These are phyloP conservation scores for Antennarius maculatus DNA, from an alignment of 2,797 vertebrate species.

Conservation along the genomic window DNA sequence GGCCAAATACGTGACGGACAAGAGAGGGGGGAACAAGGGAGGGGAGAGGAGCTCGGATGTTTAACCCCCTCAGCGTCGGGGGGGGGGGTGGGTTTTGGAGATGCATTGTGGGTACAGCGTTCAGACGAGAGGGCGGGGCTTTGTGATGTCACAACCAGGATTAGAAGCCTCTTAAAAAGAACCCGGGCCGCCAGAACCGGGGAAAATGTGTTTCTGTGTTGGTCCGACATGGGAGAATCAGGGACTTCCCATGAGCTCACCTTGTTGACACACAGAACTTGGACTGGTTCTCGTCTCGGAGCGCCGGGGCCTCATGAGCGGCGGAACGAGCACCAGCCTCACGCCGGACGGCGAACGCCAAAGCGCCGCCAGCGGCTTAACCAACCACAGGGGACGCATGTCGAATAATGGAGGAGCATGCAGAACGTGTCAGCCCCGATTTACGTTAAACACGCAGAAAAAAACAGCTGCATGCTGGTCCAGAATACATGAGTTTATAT, in stretches of 20 bases:
- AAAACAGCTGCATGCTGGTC: background rate
- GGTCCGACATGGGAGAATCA: conserved; percentile 75
- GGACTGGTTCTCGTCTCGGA: conserved; percentile 54
- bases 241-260: conserved; percentile 84
- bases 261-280: conserved; percentile 73
- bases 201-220: conserved; percentile 67
- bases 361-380: conserved; percentile 25
- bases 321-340: conserved; percentile 46
- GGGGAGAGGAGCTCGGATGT: conserved; percentile 29
- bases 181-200: conserved; percentile 57
- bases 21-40: conserved; percentile 56
- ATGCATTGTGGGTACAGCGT: conserved; percentile 88
- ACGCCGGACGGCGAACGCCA: conserved; percentile 14
- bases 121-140: conserved; percentile 66
- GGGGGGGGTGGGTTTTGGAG: conserved; percentile 73
- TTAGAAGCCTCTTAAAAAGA: conserved; percentile 99
- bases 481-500: background rate
- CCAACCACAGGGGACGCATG: conserved; percentile 11
- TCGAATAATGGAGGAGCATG: conserved; percentile 11
- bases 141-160: conserved; percentile 96
- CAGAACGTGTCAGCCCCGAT: conserved; percentile 6
- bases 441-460: conserved; percentile 15
- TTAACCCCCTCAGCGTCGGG: conserved; percentile 80
- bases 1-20: conserved; percentile 86
- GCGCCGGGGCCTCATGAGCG: conserved; percentile 16